Percentiles rank a stretch among this genome's conserved stretches.
These are phyloP conservation scores for Burhinus oedicnemus DNA, from an alignment of 2,113 vertebrate genomes.

Conservation along the genomic window DNA sequence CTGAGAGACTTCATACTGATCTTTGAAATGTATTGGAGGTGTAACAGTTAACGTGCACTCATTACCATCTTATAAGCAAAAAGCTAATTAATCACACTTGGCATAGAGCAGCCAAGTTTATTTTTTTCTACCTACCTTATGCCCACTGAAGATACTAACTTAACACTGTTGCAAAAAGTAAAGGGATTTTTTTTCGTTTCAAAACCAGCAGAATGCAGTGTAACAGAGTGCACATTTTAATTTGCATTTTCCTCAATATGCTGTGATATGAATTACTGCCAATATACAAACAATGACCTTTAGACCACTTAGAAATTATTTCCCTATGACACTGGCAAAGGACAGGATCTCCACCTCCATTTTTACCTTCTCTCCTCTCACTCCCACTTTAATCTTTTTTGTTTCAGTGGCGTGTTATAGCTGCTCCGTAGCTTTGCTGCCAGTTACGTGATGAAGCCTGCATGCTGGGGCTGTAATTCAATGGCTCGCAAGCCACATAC, in stretches of 20 bases:
- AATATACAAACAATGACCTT: background rate
- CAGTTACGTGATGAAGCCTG: background rate
- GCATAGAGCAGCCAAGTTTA: background rate
- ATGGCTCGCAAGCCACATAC: background rate
- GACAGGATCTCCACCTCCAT: background rate
- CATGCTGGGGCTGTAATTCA: background rate
- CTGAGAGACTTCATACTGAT: background rate
- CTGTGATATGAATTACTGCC: background rate
- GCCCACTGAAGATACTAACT: background rate
- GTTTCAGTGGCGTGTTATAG: background rate
- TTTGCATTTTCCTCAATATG: background rate
- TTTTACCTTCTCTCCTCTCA: background rate
- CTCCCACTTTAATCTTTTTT: background rate
- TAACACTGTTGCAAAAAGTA: background rate
- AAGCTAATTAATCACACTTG: slow-evolving; percentile 41
- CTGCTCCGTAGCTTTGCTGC: background rate
- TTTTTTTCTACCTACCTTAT: background rate
- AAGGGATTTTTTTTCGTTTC: background rate
- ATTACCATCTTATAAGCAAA: slow-evolving; percentile 13
- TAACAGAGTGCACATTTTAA: background rate
- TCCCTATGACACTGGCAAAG: background rate
- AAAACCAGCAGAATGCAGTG: background rate
- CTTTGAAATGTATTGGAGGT: background rate
- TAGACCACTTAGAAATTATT: background rate
- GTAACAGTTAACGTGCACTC: slow-evolving; percentile 2